These are phyloP conservation scores for Cichladusa arquata DNA, from an alignment of 2,113 vertebrate species.

Conservation along the genomic window DNA sequence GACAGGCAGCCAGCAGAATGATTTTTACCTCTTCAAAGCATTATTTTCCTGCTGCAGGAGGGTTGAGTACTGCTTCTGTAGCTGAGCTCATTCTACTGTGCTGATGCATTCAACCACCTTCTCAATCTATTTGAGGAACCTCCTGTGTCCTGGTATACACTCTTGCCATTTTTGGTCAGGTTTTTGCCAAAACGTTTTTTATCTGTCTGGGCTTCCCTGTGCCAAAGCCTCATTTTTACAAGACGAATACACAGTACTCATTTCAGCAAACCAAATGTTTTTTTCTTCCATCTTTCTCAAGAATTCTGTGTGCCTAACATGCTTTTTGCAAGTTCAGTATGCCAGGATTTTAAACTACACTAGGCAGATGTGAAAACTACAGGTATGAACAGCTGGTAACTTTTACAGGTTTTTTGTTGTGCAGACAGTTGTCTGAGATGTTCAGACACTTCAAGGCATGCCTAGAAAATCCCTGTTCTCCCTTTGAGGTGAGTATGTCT, in stretches of 20 bases:
- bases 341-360: not conserved
- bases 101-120: not conserved
- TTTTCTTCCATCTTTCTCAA: not conserved
- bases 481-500: not conserved
- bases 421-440: not conserved
- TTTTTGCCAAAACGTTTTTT: not conserved
- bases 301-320: not conserved
- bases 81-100: not conserved
- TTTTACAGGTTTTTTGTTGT: not conserved
- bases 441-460: not conserved
- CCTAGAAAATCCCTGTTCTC: not conserved
- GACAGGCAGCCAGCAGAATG: not conserved
- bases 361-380: not conserved
- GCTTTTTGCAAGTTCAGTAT: not conserved
- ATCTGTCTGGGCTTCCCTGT: fast-evolving
- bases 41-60: not conserved
- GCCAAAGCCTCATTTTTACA: not conserved
- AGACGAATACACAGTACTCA: not conserved
- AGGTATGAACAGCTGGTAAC: not conserved
- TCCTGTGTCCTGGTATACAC: not conserved
- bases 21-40: not conserved
- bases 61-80: not conserved
- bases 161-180: not conserved
- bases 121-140: not conserved
- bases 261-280: not conserved